Evolutionary conservation across 2,888 invertebrate species (phyloP), one percentile per base, ranked within the genome.

Genomic region (Agonopterix arenella): DNA sequence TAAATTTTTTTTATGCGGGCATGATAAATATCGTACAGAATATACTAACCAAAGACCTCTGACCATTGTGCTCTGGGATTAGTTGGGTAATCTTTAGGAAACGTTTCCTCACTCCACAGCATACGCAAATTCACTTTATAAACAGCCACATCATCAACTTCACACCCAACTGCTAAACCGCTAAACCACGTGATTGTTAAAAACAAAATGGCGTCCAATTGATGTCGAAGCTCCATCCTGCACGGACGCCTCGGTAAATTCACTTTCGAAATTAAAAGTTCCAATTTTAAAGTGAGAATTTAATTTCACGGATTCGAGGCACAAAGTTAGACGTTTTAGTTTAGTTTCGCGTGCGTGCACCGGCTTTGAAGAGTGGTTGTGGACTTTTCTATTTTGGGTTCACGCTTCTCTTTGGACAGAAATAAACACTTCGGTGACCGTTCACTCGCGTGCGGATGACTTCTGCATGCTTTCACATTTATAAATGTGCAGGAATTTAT

Each of bases 41-140:
- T 2, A 48, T 47, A 91, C 96, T 93, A 79, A 97, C 98, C 97
- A 74, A 97, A 92, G 58, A 96, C 92, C 78, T 94, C 94, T 65
- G 97, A 96, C 95, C 97, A 98, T 75, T 97, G 97, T 9, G 97
- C 97, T 51, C 95, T 94, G 8, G 97, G 97, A 92, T 95, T 94
- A 70, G 93, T 93, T 0, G 97, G 97, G 80, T 96, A 97, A 81
- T 97, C 97, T 76, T 96, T 96, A 10, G 97, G 97, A 78, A 97
- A 97, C 58, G 92, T 90, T 58, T 95, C 93, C 66, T 95, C 92
- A 65, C 95, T 95, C 97, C 97, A 98, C 73, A 95, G 92, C 64
- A 95, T 96, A 70, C 94, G 93, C 79, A 97, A 84, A 59, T 94
- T 93, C 75, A 97, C 94, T 82, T 94, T 95, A 77, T 97, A 98